Evolutionary conservation across 2,797 vertebrate genomes (phyloP).

Genomic region (Gobio occitaniae): DNA sequence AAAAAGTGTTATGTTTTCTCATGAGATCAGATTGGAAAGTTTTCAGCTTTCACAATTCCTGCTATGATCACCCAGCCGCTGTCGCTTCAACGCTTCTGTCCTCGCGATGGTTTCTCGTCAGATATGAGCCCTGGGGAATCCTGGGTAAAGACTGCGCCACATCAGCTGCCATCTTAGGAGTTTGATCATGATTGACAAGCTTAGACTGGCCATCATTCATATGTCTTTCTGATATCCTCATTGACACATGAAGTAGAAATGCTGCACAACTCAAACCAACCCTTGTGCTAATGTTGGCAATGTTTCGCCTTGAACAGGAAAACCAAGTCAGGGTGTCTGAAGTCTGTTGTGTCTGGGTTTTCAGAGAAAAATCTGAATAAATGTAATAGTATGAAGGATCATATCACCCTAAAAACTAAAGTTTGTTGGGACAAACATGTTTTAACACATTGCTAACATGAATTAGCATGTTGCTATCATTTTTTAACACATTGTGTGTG

Average conservation of each 20-base stretch:
- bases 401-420: no score
- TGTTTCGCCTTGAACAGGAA: neutral
- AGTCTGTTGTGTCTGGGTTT: neutral
- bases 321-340: neutral
- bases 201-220: slow-evolving; percentile 4
- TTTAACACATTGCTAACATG: no score
- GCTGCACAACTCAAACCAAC: neutral
- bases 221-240: neutral
- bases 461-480: no score
- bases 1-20: neutral
- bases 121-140: neutral
- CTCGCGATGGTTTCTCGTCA: neutral
- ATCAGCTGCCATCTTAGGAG: neutral
- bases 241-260: neutral
- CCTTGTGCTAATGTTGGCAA: neutral
- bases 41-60: neutral
- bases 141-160: neutral
- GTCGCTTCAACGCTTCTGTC: neutral
- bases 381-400: neutral
- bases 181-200: neutral
- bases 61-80: neutral
- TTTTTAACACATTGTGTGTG: no score
- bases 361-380: neutral
- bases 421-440: no score
- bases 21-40: neutral